Conservation (phyloP, 2,888 invertebrate species). For the Parasteatoda lunata region DNA sequence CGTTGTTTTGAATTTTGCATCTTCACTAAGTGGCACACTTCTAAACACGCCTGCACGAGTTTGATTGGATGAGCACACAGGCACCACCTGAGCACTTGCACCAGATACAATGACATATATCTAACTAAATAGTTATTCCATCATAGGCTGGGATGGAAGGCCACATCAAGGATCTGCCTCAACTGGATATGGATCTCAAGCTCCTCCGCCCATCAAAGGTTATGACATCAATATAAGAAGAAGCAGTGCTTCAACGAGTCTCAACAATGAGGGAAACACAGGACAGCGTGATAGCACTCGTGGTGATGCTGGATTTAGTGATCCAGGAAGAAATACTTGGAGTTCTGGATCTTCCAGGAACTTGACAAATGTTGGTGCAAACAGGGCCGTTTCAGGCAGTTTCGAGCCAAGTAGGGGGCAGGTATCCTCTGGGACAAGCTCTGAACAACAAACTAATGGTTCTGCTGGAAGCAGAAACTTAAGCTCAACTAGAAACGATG, state of each 20-base stretch:
- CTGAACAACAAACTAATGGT: background rate
- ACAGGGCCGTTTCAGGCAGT: background rate
- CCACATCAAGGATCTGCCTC: constrained; percentile 23
- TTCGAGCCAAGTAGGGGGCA: background rate
- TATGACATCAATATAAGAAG: constrained; percentile 17
- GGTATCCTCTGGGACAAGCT: background rate
- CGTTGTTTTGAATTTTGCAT: background rate
- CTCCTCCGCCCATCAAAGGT: constrained; percentile 30
- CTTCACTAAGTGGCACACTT: constrained; percentile 5
- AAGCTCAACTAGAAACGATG: too few relatives aligned
- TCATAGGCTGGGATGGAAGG: constrained; percentile 59
- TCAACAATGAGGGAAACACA: background rate
- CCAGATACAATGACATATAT: background rate
- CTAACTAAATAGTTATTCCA: constrained; percentile 22
- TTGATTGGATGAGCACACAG: background rate
- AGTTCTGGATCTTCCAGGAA: background rate
- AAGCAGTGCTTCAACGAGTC: constrained; percentile 32
- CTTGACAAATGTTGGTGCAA: background rate
- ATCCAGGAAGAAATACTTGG: background rate
- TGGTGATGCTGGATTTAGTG: background rate
- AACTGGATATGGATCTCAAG: constrained; percentile 21
- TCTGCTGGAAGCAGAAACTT: too few relatives aligned
- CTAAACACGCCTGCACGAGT: constrained; percentile 3
- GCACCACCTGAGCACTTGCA: constrained; percentile 40
- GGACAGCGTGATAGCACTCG: background rate